Conservation (phyloP, 2,888 invertebrate species). For the Altica lythri region DNA sequence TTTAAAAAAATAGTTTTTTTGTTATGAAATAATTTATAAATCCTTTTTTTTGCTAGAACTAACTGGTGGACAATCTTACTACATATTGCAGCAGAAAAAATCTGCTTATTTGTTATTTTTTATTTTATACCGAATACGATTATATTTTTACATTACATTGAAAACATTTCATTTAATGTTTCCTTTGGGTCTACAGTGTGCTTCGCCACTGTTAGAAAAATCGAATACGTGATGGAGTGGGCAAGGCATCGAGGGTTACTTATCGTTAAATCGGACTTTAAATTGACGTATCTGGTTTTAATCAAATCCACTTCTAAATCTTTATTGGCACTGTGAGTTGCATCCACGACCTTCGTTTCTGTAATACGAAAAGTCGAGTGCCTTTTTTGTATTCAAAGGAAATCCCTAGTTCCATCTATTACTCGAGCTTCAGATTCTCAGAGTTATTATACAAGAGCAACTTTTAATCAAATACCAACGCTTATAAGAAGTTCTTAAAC, state of each 20-base stretch:
- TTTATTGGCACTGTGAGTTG: slow-evolving; percentile 25
- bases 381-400: slow-evolving; percentile 22
- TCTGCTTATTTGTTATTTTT: no score
- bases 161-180: no score
- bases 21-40: no score
- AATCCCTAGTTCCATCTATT: slow-evolving; percentile 10
- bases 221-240: slow-evolving; percentile 48
- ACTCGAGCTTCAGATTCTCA: background rate
- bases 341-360: slow-evolving; percentile 15
- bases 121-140: no score
- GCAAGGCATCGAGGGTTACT: slow-evolving; percentile 45
- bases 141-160: no score
- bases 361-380: slow-evolving; percentile 15
- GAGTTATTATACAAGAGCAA: background rate
- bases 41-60: no score
- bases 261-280: slow-evolving; percentile 51
- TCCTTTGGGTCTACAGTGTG: no score
- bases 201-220: slow-evolving; percentile 9
- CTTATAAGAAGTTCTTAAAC: no score
- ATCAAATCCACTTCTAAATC: slow-evolving; percentile 44
- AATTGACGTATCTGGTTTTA: slow-evolving; percentile 52
- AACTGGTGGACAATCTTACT: no score
- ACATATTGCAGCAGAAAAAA: no score
- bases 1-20: no score
- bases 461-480: no score